Base-by-base conservation (phyloP, 2,797 vertebrate species). In the Hippoglossus hippoglossus region DNA sequence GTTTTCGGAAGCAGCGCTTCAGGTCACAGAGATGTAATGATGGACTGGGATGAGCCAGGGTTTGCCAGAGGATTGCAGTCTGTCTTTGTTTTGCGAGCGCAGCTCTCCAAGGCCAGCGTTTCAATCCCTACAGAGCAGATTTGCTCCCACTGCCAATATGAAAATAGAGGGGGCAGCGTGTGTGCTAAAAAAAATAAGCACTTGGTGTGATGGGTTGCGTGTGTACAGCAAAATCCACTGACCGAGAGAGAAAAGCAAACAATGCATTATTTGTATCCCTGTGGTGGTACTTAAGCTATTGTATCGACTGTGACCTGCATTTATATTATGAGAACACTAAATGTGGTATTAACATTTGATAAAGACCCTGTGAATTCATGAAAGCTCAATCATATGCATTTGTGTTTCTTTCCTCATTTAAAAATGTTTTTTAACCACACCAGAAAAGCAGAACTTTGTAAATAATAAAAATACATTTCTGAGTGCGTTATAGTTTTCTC, bases 31-130 rank as follows among this genome's bases (percentile, higher is more conserved):
- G 85, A 87, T 84, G 83, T 89, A 91, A 89, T 89, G 84, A 90
- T 89, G 87, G 84, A 69, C 80, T 64, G 71, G 82, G 76, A 89
- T 87, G 85, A 93, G 83, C 74, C 56, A 75, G 91, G 86, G 84
- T 92, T 91, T 88, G 87, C 87, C 66, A 60, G 82, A 90, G 89
- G 90, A 92, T 91, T 90, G 88, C 77, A 78, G 83, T 89, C 86
- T 89, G 84, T 88, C 82, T 84, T 84, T 60, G 36, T 64, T 65
- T 64, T 65, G 84, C 81, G 34, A 56, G 68, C 22, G 11, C 58
- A 16, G 79, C 74, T 85, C 84, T 83, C 79, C 69, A 19, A 87
- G 71, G 85, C 78, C 87, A 75, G 73, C 47, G 80, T 85, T 83
- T 80, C 86, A 75, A 71, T 89, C 89, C 86, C 88, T 44, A 68